phyloP scores from a whole-genome alignment of 2,888 invertebrate species.

The Lepidocyrtinus sp. region DNA sequence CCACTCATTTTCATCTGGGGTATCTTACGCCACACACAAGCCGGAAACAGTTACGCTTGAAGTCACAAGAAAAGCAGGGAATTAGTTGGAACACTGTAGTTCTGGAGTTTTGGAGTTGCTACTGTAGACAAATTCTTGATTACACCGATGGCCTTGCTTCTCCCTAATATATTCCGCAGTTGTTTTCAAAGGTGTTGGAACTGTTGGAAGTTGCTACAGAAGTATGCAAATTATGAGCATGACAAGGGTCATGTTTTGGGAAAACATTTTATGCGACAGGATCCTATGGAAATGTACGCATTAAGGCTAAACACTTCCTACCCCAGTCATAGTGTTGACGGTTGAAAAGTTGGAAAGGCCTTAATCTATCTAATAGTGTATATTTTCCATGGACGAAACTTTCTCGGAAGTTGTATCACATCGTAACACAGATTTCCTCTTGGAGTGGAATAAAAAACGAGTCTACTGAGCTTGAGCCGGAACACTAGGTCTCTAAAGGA shows the following conservation, averaged over 20 bases:
- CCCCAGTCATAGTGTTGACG: neutral
- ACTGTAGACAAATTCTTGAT: slow-evolving; percentile 3
- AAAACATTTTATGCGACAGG: neutral
- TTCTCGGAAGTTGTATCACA: slow-evolving; percentile 1
- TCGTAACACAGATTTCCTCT: slow-evolving; percentile 8
- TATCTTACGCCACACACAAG: neutral
- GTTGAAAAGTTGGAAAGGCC: slow-evolving; percentile 11
- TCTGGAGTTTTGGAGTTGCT: no score
- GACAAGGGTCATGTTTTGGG: slow-evolving; percentile 1
- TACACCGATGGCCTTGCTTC: neutral
- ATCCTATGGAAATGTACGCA: slow-evolving; percentile 4
- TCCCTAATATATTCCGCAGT: neutral
- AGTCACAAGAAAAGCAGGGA: neutral
- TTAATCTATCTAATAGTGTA: slow-evolving; percentile 22
- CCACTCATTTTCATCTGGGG: neutral
- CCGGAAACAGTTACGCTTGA: no score
- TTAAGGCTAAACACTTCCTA: neutral
- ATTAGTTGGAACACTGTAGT: neutral
- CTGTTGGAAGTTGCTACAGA: neutral
- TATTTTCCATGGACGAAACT: neutral
- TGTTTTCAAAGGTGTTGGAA: neutral
- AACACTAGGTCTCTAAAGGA: neutral
- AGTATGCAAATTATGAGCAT: slow-evolving; percentile 6
- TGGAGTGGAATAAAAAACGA: neutral
- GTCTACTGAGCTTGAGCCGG: neutral